Conservation (phyloP, 2,888 invertebrate genomes). For the Caenorhabditis parvicauda region DNA sequence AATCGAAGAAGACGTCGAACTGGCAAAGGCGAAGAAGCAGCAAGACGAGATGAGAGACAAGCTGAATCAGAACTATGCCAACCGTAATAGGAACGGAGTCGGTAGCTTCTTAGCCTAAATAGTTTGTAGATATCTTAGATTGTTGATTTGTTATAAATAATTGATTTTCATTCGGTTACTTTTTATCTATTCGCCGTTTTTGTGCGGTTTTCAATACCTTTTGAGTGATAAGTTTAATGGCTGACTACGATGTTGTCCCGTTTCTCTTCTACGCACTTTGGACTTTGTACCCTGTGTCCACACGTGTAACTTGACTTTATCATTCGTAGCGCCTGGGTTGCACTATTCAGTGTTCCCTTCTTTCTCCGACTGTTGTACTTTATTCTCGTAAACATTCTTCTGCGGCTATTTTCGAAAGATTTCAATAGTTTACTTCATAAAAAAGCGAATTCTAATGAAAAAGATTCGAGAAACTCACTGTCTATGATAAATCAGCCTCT, state of each 20-base stretch:
- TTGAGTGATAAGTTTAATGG: not conserved
- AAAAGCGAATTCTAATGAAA: too few relatives aligned
- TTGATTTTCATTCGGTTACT: not conserved
- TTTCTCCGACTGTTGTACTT: too few relatives aligned
- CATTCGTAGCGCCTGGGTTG: slow-evolving; percentile 10
- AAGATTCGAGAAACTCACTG: too few relatives aligned
- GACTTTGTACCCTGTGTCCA: slow-evolving; percentile 22
- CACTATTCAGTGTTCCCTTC: too few relatives aligned
- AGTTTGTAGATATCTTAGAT: slow-evolving; percentile 1
- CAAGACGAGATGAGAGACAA: slow-evolving; percentile 30
- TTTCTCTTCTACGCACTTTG: not conserved
- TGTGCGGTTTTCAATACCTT: slow-evolving; percentile 2
- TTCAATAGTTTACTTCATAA: too few relatives aligned
- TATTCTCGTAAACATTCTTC: too few relatives aligned
- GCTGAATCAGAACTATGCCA: slow-evolving; percentile 39
- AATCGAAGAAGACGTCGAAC: slow-evolving; percentile 30
- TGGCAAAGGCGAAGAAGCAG: slow-evolving; percentile 25
- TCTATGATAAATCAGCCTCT: too few relatives aligned
- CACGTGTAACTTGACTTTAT: slow-evolving; percentile 9
- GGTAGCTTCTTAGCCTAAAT: slow-evolving; percentile 36
- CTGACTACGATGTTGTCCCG: not conserved
- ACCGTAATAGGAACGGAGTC: slow-evolving; percentile 37
- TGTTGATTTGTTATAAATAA: not conserved
- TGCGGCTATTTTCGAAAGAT: too few relatives aligned
- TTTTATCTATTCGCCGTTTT: slow-evolving; percentile 2